phyloP scores from a whole-genome alignment of 1,140 invertebrate genomes.

The Phthorimaea operculella region DNA sequence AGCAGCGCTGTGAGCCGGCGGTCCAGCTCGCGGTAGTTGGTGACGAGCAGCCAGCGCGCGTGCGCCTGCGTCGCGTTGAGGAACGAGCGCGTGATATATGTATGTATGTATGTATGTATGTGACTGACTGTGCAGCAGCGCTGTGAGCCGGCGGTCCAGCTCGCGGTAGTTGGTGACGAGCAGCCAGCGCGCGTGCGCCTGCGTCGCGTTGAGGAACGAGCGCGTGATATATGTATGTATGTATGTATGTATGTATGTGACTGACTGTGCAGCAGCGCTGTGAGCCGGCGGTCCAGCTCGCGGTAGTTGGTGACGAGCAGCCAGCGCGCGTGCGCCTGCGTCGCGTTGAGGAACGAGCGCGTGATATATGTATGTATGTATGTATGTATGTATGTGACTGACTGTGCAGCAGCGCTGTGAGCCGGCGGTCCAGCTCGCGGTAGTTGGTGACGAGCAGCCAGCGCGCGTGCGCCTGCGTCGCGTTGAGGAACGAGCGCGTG shows the following conservation, averaged over 20 bases:
- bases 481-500: slow-evolving; percentile 74
- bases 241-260: slow-evolving; percentile 1
- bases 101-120: no score
- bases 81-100: slow-evolving; percentile 74
- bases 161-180: slow-evolving; percentile 78
- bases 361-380: no score
- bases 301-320: slow-evolving; percentile 77
- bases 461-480: slow-evolving; percentile 74
- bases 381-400: slow-evolving; percentile 34
- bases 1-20: slow-evolving; percentile 72
- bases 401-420: slow-evolving; percentile 74
- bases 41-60: slow-evolving; percentile 72
- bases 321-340: slow-evolving; percentile 73
- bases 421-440: slow-evolving; percentile 73
- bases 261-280: slow-evolving; percentile 73
- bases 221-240: no score
- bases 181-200: slow-evolving; percentile 72
- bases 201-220: slow-evolving; percentile 76
- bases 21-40: slow-evolving; percentile 80
- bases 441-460: slow-evolving; percentile 77
- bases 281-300: slow-evolving; percentile 74
- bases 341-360: slow-evolving; percentile 74
- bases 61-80: slow-evolving; percentile 75
- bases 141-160: slow-evolving; percentile 72
- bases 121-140: slow-evolving; percentile 71